phyloP scores from a whole-genome alignment of 2,888 invertebrate species.

The Fragum whitleyi region DNA sequence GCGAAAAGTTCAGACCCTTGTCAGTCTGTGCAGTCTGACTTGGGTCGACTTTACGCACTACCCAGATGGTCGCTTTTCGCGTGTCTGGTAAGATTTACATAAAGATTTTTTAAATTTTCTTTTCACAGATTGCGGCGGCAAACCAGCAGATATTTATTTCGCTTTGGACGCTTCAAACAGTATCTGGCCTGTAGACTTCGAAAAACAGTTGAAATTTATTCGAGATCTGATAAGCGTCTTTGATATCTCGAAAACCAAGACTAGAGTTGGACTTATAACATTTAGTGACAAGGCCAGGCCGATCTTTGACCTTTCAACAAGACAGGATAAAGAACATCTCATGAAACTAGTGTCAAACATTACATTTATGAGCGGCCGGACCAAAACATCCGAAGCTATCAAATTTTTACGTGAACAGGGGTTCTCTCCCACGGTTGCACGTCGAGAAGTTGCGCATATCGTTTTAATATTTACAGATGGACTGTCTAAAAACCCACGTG shows the following conservation, averaged over 20 bases:
- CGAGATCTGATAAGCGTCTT: conserved; percentile 74
- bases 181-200: conserved; percentile 79
- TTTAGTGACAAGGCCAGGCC: conserved; percentile 70
- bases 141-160: conserved; percentile 76
- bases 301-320: conserved; percentile 66
- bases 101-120: too few relatives aligned
- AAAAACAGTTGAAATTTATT: conserved; percentile 75
- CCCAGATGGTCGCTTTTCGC: too few relatives aligned
- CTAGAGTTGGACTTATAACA: conserved; percentile 75
- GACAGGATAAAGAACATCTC: conserved; percentile 56
- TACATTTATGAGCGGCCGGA: conserved; percentile 62
- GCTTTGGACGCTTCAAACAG: conserved; percentile 77
- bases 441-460: conserved; percentile 75
- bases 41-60: too few relatives aligned
- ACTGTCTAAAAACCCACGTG: conserved; percentile 65
- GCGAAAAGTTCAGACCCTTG: too few relatives aligned
- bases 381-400: conserved; percentile 64
- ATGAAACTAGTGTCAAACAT: conserved; percentile 59
- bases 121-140: conserved; percentile 71
- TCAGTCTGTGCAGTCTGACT: too few relatives aligned
- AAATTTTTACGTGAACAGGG: conserved; percentile 66
- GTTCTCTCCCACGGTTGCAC: conserved; percentile 64
- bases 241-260: conserved; percentile 69
- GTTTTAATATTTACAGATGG: conserved; percentile 77
- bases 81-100: too few relatives aligned